Conservation (phyloP, 2,113 vertebrate species). For the Rhizomys pruinosus region DNA sequence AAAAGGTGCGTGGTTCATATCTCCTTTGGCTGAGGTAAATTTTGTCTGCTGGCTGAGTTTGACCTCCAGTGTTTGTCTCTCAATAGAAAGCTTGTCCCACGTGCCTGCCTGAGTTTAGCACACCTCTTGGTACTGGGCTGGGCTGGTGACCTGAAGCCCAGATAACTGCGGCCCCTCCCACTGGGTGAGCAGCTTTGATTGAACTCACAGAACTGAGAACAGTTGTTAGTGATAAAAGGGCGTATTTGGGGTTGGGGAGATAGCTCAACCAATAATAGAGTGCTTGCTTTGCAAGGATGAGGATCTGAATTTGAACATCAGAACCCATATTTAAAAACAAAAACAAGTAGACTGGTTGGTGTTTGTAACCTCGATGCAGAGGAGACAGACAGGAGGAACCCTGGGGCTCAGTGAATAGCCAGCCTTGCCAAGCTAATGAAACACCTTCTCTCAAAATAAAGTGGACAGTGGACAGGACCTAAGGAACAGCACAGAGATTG, state of each 20-base stretch:
- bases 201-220: fast-evolving
- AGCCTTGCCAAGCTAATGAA: neutral
- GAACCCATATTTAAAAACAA: neutral
- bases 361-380: too few species aligned
- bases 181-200: fast-evolving
- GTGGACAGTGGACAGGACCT: neutral
- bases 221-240: too few species aligned
- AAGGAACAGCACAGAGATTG: neutral
- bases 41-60: neutral
- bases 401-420: neutral
- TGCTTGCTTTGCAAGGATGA: neutral
- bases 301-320: neutral
- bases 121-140: fast-evolving
- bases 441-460: neutral
- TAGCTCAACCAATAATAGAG: neutral
- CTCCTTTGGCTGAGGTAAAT: neutral
- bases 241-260: neutral
- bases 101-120: fast-evolving
- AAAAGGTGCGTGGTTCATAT: neutral
- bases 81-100: fast-evolving
- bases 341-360: too few species aligned
- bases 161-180: fast-evolving
- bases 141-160: neutral
- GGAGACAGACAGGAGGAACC: too few species aligned
- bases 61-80: neutral